Base-by-base conservation (phyloP, 1,140 invertebrate genomes). In the Neocloeon triangulifer region DNA sequence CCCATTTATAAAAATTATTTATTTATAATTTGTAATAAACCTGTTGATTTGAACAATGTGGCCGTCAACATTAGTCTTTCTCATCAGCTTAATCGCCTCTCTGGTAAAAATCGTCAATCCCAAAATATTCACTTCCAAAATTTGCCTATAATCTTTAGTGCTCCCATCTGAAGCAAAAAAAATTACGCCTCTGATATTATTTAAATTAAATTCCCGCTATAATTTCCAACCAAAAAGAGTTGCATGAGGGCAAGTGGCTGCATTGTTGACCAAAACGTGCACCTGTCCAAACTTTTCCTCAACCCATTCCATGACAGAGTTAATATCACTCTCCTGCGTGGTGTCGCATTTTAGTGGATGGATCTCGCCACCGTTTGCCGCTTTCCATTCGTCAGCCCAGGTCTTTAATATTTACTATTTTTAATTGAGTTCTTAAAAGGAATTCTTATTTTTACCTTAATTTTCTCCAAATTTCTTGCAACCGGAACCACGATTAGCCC, bases 401-500 rank as follows among this genome's bases (percentile, higher is more conserved):
- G n/a, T n/a, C n/a, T n/a, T n/a, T n/a, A n/a, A n/a, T n/a, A n/a
- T n/a, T n/a, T n/a, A n/a, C n/a, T n/a, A n/a, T n/a, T n/a, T n/a
- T n/a, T n/a, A n/a, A n/a, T n/a, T n/a, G n/a, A n/a, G n/a, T n/a
- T n/a, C n/a, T n/a, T n/a, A n/a, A n/a, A n/a, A n/a, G n/a, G n/a
- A n/a, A n/a, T n/a, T n/a, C n/a, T n/a, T n/a, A n/a, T n/a, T n/a
- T 25, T 29, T 14, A 29, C 52, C 35, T 66, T 48, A 16, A 81
- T 51, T 18, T 55, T 51, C 7, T 69, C 56, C 10, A 62, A 41
- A 33, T 70, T 59, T 28, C 73, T 56, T 0, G 73, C 73, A 21
- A 78, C 52, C 0, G 69, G 77, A 0, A 77, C 60, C 8, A 80
- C 75, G 29, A 50, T 57, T 30, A 79, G 43, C 3, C 73, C 73